These are phyloP conservation scores for Nasonia vitripennis DNA, from an alignment of 1,140 invertebrate species.

Conservation along the genomic window DNA sequence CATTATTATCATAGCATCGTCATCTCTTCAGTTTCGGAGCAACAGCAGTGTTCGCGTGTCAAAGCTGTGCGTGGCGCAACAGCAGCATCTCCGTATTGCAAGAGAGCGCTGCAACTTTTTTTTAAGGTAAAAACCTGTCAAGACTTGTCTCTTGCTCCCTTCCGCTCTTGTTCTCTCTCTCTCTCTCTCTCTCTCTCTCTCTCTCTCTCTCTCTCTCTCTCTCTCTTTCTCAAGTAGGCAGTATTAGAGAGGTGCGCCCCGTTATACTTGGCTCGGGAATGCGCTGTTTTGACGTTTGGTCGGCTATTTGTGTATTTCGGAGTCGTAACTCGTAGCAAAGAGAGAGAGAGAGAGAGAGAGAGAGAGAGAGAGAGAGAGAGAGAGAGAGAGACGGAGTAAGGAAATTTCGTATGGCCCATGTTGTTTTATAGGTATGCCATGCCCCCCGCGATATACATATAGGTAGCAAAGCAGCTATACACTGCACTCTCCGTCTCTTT, in stretches of 20 bases:
- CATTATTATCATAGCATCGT: too few species aligned
- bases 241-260: too few species aligned
- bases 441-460: too few species aligned
- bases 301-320: not conserved
- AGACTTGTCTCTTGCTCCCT: conserved; percentile 7
- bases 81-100: not conserved
- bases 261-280: not conserved
- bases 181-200: not conserved
- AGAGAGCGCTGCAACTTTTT: not conserved
- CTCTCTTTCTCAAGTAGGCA: too few species aligned
- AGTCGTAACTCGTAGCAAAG: too few species aligned
- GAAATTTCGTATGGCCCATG: too few species aligned
- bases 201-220: not conserved
- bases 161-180: too few species aligned
- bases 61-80: not conserved
- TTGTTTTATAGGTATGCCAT: too few species aligned
- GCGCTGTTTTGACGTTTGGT: not conserved
- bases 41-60: not conserved
- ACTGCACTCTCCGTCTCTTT: not conserved
- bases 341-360: too few species aligned
- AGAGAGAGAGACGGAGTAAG: too few species aligned
- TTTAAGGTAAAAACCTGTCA: not conserved
- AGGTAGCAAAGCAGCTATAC: not conserved
- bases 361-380: too few species aligned
- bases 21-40: not conserved